A percentile compares a stretch with the other conserved stretches of the same genome.
Evolutionary conservation across 2,797 vertebrate genomes (phyloP).

Genomic region (Cetoscarus ocellatus): DNA sequence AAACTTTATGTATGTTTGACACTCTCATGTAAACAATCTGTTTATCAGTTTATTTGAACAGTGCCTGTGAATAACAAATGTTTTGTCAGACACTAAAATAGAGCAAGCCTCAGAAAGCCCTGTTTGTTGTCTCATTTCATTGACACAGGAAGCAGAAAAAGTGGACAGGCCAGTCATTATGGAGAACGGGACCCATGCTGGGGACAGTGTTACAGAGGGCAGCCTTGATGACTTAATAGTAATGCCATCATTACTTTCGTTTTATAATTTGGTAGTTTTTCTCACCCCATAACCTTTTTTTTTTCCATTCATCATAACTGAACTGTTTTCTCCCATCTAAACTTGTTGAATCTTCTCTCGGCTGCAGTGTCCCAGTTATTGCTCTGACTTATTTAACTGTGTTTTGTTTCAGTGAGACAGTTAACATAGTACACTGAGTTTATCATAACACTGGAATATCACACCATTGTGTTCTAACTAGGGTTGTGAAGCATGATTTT

Average conservation of each 20-base stretch:
- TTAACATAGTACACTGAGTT: conserved; percentile 20
- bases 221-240: conserved; percentile 73
- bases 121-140: conserved; percentile 46
- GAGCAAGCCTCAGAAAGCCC: too few relatives aligned
- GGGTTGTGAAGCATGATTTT: conserved; percentile 8
- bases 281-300: conserved; percentile 16
- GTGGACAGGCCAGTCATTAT: conserved; percentile 68
- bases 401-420: conserved; percentile 48
- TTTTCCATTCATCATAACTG: conserved; percentile 22
- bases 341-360: conserved; percentile 22
- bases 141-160: conserved; percentile 77
- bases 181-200: conserved; percentile 80
- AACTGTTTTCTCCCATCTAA: conserved; percentile 15
- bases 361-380: conserved; percentile 13
- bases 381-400: conserved; percentile 40
- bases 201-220: conserved; percentile 60
- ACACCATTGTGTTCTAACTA: conserved; percentile 19
- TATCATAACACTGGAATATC: conserved; percentile 9
- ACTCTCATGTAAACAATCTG: too few relatives aligned
- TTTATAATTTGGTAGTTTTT: conserved; percentile 42
- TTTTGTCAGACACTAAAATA: too few relatives aligned
- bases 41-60: too few relatives aligned
- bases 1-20: too few relatives aligned
- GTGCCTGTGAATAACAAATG: too few relatives aligned
- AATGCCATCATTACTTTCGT: conserved; percentile 60